Base-by-base conservation (phyloP, 2,888 invertebrate species). In the Tenthredo notha region DNA sequence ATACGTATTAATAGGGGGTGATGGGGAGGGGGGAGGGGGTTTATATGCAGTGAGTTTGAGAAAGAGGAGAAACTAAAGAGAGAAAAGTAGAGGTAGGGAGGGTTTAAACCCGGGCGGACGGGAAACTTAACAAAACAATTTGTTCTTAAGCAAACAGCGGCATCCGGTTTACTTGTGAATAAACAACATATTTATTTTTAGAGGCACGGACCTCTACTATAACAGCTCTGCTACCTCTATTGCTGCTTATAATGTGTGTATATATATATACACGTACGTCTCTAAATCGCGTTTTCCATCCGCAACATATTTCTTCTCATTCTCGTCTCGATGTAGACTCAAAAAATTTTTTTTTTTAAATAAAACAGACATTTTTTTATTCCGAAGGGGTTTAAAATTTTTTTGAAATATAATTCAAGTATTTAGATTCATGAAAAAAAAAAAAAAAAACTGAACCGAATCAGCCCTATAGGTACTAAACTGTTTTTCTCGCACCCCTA, bases 151-250 rank as follows among this genome's bases (percentile, higher is more conserved):
- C 92, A 93, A 93, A 93, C 93, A 93, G 90, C 90, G 92, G 92
- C 93, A 93, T 93, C 93, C 93, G 93, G 93, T 93, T 93, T 93
- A 92, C 93, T 93, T 93, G 92, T 93, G 93, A 93, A 93, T 93
- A 93, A 93, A 93, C 93, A 93, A 93, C 93, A 92, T 92, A 93
- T 93, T 93, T 93, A 93, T 93, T 93, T 93, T 93, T 92, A 93
- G 93, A 93, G 92, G 90, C 88, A 88, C 88, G 88, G 89, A 33
- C 67, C 47, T 84, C 58, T 82, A 82, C 61, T 72, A 72, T 72
- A 77, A 12, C 29, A 77, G 47, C 29, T 12, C 15, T 10, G 43
- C 54, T 74, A 74, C 43, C 40, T 74, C n/a, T 67, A 67, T 33
- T 33, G 25, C 21, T 43, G 47, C 12, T 18, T 50, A 77, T 29